Conservation (phyloP, 2,113 vertebrate genomes). For the Otocyon megalotis region DNA sequence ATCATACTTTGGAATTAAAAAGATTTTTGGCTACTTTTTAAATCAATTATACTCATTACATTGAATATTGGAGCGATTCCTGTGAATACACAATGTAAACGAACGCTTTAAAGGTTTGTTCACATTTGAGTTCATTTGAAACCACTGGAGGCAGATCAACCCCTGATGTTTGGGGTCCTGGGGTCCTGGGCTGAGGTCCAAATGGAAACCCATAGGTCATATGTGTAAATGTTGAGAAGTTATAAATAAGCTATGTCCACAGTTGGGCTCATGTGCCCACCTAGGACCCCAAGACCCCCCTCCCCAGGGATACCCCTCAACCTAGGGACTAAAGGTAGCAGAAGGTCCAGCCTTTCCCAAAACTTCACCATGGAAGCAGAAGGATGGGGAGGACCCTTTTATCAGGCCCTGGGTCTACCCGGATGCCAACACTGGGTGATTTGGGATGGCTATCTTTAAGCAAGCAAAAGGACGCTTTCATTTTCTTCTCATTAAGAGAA, state of each 20-base stretch:
- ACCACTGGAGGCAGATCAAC: background rate
- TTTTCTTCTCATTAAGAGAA: background rate
- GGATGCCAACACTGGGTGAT: background rate
- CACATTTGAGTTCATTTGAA: background rate
- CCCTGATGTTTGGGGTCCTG: background rate
- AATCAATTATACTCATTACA: slow-evolving; percentile 3
- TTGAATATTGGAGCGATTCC: background rate
- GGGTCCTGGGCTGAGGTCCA: background rate
- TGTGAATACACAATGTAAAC: background rate
- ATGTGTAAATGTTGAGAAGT: background rate
- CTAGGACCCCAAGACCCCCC: background rate
- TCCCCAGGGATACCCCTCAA: background rate
- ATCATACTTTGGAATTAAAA: background rate
- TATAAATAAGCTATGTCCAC: background rate
- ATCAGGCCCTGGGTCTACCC: background rate
- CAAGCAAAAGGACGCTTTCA: background rate
- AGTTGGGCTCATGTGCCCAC: background rate
- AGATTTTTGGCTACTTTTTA: background rate
- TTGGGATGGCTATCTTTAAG: background rate
- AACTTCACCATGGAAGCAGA: background rate
- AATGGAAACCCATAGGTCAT: background rate
- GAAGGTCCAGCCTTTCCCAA: background rate
- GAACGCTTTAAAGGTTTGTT: background rate
- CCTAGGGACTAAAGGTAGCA: background rate
- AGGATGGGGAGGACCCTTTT: background rate